These are phyloP conservation scores for Mimachlamys varia DNA, from an alignment of 2,888 invertebrate genomes.

Conservation along the genomic window DNA sequence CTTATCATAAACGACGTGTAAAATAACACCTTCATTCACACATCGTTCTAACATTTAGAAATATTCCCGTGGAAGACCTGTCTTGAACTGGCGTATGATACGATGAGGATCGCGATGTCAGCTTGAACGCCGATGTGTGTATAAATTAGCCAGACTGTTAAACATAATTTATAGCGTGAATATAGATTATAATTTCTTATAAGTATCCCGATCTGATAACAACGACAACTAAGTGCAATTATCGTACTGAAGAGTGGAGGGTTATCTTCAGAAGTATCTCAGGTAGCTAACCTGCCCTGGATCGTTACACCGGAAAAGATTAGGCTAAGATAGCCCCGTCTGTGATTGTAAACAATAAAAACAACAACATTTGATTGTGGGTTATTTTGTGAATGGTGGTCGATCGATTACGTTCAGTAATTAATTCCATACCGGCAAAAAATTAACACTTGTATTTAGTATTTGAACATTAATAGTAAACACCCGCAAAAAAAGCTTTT, in stretches of 20 bases:
- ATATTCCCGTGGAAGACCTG: neutral
- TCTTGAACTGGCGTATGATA: neutral
- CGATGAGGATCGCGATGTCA: neutral
- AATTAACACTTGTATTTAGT: no score
- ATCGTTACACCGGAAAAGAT: neutral
- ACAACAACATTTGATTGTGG: neutral
- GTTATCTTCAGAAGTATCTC: neutral
- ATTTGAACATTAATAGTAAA: no score
- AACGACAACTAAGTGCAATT: neutral
- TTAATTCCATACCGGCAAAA: neutral
- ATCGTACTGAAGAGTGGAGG: neutral
- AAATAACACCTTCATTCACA: neutral
- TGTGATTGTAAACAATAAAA: neutral
- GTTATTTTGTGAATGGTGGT: neutral
- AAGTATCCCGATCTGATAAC: neutral
- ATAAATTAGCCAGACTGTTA: conserved; percentile 12
- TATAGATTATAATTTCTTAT: conserved; percentile 7
- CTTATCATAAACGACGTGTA: neutral
- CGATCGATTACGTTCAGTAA: neutral
- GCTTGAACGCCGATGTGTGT: neutral
- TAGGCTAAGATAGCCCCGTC: neutral
- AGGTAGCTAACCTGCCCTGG: neutral
- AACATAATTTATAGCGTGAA: conserved; percentile 1
- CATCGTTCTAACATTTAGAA: neutral
- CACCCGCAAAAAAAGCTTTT: no score